Base-by-base conservation (phyloP, 2,113 vertebrate species). In the Epinephelus lanceolatus region DNA sequence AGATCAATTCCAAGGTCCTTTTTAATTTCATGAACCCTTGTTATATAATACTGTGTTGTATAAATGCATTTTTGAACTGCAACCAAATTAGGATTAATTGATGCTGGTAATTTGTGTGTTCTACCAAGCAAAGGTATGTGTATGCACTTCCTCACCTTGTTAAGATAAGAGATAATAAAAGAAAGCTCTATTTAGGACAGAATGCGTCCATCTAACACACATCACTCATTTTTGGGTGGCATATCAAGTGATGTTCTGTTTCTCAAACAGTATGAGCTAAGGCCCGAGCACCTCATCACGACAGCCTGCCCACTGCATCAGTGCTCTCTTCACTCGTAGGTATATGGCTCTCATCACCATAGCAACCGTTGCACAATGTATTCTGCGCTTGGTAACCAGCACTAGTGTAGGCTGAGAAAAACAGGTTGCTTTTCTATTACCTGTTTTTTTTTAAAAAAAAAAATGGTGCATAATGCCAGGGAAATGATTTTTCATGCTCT, bases 261-360 rank as follows among this genome's bases (percentile, higher is more conserved):
- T 80, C 71, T 77, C 62, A 69, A 88, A 83, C 88, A 78, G 62
- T 3, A 65, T 56, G 74, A 88, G 90, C 92, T 76, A 27, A 90
- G 90, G 83, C 83, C 87, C 80, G 71, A 67, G 89, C 83, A 81
- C 87, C 86, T 92, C 85, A 88, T 91, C 92, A 92, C 86, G 91
- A 93, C 90, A 90, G 85, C 91, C 92, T 95, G 92, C 93, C 92
- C 91, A 93, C 93, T 91, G 89, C 94, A 94, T 90, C 91, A 90
- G 78, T 81, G 89, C 90, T 86, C 89, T 89, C 92, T 90, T 86
- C 92, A 93, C 91, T 95, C 59, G 81, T 88, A 94, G 93, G 92
- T 95, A 95, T 94, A 94, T 84, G 88, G 86, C 90, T 94, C 90
- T 81, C 82, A 15, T 96, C 89, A 55, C 94, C 92, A 95, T 95